These are phyloP conservation scores for Bellardia bayeri DNA, from an alignment of 2,888 invertebrate genomes.

Conservation along the genomic window DNA sequence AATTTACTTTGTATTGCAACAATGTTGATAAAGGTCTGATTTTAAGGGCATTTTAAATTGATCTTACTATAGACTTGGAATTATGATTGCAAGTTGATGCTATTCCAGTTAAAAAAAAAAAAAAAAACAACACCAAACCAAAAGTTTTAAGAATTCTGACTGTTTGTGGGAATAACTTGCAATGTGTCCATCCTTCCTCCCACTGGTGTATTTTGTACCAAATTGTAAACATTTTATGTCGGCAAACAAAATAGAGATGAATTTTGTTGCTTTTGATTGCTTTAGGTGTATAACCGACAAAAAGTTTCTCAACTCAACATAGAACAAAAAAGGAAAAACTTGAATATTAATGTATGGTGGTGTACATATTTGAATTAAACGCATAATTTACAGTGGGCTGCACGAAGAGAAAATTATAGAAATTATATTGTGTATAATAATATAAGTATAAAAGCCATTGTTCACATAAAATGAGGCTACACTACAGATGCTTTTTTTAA, in stretches of 20 bases:
- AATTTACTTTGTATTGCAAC: background rate
- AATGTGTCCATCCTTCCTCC: background rate
- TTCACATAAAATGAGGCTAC: too few species aligned
- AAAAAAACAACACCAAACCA: too few species aligned
- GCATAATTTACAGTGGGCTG: background rate
- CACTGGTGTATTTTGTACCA: background rate
- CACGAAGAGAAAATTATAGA: background rate
- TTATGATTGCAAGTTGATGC: background rate
- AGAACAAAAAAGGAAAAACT: background rate
- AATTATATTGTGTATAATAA: too few species aligned
- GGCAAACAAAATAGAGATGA: constrained; percentile 33
- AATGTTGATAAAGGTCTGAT: background rate
- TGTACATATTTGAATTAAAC: background rate
- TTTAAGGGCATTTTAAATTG: background rate
- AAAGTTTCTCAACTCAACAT: background rate
- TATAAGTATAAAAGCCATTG: too few species aligned
- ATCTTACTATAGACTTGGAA: background rate
- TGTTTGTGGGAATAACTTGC: too few species aligned
- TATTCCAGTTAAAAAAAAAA: too few species aligned
- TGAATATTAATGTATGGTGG: background rate
- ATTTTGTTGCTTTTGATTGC: background rate
- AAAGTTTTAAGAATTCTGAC: too few species aligned
- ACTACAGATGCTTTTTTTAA: too few species aligned
- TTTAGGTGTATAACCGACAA: background rate
- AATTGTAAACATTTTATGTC: background rate